A percentile compares a stretch with the other conserved stretches of the same genome.
phyloP scores from a whole-genome alignment of 1,140 invertebrate genomes.

The Lutraria rhynchaena region DNA sequence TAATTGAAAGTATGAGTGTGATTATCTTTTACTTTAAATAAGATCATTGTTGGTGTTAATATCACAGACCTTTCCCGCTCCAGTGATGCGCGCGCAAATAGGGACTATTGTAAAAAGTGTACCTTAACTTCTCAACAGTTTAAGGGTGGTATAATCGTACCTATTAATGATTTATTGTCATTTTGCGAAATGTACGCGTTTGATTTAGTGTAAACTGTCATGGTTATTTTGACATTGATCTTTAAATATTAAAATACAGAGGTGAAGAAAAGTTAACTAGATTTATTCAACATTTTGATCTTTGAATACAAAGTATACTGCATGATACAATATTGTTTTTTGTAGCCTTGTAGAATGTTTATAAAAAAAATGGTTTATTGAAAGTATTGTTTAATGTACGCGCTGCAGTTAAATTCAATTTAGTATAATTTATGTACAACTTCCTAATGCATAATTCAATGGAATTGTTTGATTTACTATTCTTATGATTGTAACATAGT shows the following conservation, averaged over 20 bases:
- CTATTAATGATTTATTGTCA: slow-evolving; percentile 21
- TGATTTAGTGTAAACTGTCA: slow-evolving; percentile 19
- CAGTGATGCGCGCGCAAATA: slow-evolving; percentile 4
- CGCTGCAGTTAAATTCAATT: too few species aligned
- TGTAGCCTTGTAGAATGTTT: not conserved
- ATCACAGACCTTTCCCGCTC: slow-evolving; percentile 12
- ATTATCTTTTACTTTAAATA: slow-evolving; percentile 15
- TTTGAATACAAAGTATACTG: not conserved
- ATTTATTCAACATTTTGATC: slow-evolving; percentile 6
- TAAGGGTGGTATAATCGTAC: slow-evolving; percentile 4
- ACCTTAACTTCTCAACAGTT: not conserved
- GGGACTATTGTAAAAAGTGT: slow-evolving; percentile 9
- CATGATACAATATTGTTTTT: not conserved
- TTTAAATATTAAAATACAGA: not conserved
- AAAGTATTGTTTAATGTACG: not conserved
- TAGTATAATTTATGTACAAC: too few species aligned
- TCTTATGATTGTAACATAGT: too few species aligned
- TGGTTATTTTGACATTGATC: not conserved
- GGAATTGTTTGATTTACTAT: too few species aligned
- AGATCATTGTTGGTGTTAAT: slow-evolving; percentile 23
- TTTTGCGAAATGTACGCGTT: not conserved
- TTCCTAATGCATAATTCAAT: too few species aligned
- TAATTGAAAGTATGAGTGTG: slow-evolving; percentile 37
- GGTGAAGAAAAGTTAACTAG: not conserved
- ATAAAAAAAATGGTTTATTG: not conserved